Conservation (phyloP, 1,140 invertebrate species). For the Cepaea nemoralis region DNA sequence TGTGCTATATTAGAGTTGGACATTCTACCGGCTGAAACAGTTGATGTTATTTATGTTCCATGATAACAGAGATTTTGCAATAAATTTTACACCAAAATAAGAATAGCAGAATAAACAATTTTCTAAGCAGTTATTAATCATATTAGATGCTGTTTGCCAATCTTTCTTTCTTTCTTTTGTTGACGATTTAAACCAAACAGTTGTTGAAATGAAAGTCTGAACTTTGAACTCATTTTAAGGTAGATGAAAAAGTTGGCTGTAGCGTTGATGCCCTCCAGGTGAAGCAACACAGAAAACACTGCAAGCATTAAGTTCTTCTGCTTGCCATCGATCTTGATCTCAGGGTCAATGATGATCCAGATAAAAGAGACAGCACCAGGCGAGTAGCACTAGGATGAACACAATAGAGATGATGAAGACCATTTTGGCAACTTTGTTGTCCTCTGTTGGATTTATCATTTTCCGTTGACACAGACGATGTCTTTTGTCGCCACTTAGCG, state of each 20-base stretch:
- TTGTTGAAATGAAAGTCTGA: background rate
- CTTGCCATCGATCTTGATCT: background rate
- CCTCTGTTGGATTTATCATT: background rate
- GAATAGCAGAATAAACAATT: too few species aligned
- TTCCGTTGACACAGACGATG: background rate
- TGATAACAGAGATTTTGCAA: too few species aligned
- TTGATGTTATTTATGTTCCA: too few species aligned
- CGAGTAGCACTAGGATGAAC: background rate
- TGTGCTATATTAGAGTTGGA: too few species aligned
- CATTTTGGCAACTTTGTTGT: background rate
- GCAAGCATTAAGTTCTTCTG: background rate
- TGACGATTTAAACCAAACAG: background rate
- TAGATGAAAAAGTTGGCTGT: slow-evolving; percentile 13
- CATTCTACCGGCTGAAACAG: too few species aligned
- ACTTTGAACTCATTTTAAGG: background rate
- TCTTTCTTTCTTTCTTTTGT: background rate
- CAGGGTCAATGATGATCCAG: background rate
- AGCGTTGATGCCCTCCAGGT: background rate
- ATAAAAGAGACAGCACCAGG: background rate
- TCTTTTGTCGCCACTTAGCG: background rate
- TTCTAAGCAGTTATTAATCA: too few species aligned
- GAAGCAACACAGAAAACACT: background rate
- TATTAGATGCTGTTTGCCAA: background rate
- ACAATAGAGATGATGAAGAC: background rate
- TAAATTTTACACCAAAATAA: too few species aligned